Evolutionary conservation across 2,888 invertebrate species (phyloP), one percentile per base, ranked within the genome.

Genomic region (Cheiracanthium punctorium): DNA sequence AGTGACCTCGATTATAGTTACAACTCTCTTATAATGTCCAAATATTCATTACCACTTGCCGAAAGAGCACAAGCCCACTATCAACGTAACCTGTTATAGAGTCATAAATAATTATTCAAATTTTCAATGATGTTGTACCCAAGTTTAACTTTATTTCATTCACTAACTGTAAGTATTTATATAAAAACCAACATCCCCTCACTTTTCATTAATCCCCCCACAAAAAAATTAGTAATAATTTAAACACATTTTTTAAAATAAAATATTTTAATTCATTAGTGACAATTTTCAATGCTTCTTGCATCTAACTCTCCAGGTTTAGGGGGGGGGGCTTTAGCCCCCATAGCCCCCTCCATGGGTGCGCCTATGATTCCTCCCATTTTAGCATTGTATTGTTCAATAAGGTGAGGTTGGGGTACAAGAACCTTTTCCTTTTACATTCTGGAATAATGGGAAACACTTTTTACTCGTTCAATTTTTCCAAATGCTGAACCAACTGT

Each of bases 401-500:
- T 67, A 32, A 67, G 10, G 32, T 67, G 5, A 32, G 30, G 67
- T 10, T 67, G 67, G 10, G 4, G 37, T n/a, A 30, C n/a, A 32
- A 32, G 24, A 7, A 67, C 24, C 4, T 41, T 71, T 43, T 41
- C 20, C 43, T 12, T 71, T 43, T 71, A 28, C 14, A 12, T 41
- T 71, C 28, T 43, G 4, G 41, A 71, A 43, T 43, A 71, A 8
- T 24, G 43, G 29, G 43, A 71, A 71, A 71, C 71, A 43, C 14
- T 43, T 41, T 43, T 28, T 28, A 43, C 33, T 7, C 7, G 71
- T 1, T 43, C 14, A 8, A 71, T 43, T 41, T 71, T 43, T 28
- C 41, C 33, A 71, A 20, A 70, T 20, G 37, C 33, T 33, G 37
- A 70, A 70, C 33, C 10, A 17, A 70, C 7, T 28, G 70, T 37